Base-by-base conservation (phyloP, 2,113 vertebrate genomes). In the Xenus cinereus region DNA sequence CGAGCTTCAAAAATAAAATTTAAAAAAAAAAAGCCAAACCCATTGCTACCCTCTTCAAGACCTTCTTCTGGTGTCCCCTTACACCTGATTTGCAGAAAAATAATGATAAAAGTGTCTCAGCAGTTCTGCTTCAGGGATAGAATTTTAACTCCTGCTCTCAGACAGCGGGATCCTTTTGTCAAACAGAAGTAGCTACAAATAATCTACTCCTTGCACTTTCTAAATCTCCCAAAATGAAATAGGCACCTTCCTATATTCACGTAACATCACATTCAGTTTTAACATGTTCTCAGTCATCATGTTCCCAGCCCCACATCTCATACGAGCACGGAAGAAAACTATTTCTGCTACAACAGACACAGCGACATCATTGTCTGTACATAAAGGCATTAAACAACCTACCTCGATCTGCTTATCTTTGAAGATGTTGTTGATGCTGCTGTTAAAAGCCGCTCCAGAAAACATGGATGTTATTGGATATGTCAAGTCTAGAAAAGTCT, bases 381-480 rank as follows among this genome's bases (percentile, higher is more conserved):
- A 11, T 4, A 5, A 62, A 33, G 54, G 6, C 22, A 67, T 54
- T 2, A 21, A 78, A 54, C 6, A 53, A 46, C 97, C 69, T 41
- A 99, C 99, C 99, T 99, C 99, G 4, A 99, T 99, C 98, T 99
- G 99, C 94, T 98, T 98, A 84, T 98, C 98, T 86, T 98, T 98
- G 96, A 99, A 99, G 94, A 99, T 93, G 22, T 97, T 95, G 83
- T 98, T 98, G 93, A 99, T 93, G 96, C 98, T 97, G 23, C 96
- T 98, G 97, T 99, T 99, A 93, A 99, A 99, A 79, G 99, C 97
- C 0, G 99, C 98, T 64, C 99, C 99, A 15, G 99, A 99, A 95
- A 99, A 99, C 99, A 99, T 99, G 32, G 99, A 99, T 17, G 99
- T 99, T 84, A 99, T 98, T 5, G 99, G 99, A 86, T 99, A 99